phyloP scores from a whole-genome alignment of 1,140 invertebrate species.

The Nebria ingens region DNA sequence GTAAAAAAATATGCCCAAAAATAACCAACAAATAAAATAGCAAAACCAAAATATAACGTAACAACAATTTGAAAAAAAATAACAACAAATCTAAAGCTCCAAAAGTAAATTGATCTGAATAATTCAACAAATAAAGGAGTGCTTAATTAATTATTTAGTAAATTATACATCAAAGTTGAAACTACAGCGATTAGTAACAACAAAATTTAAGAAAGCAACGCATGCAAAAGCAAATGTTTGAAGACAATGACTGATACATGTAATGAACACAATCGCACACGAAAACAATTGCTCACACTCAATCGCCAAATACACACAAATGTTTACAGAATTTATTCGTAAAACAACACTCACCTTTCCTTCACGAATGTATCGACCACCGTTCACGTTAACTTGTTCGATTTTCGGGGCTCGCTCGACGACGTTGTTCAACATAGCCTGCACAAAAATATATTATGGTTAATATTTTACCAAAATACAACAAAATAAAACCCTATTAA shows the following conservation, averaged over 20 bases:
- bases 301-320: neutral
- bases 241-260: too few species aligned
- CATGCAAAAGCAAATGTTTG: neutral
- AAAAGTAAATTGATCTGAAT: neutral
- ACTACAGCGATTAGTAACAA: neutral
- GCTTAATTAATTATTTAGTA: neutral
- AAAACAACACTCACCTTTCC: conserved; percentile 73
- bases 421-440: conserved; percentile 84
- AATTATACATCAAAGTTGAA: neutral
- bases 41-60: neutral
- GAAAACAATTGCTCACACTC: neutral
- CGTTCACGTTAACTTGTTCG: conserved; percentile 89
- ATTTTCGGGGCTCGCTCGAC: conserved; percentile 85
- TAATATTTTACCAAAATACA: neutral
- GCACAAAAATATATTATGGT: conserved; percentile 33
- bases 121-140: too few species aligned
- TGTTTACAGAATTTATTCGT: neutral
- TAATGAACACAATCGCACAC: neutral
- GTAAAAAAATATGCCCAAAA: neutral
- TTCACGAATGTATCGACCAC: conserved; percentile 91
- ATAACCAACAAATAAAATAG: neutral
- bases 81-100: neutral
- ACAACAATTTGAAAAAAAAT: neutral
- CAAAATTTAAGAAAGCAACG: neutral
- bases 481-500: neutral